Percentiles rank a stretch among this genome's conserved stretches.
Conservation (phyloP, 2,113 vertebrate species). For the Phyllopteryx taeniolatus region DNA sequence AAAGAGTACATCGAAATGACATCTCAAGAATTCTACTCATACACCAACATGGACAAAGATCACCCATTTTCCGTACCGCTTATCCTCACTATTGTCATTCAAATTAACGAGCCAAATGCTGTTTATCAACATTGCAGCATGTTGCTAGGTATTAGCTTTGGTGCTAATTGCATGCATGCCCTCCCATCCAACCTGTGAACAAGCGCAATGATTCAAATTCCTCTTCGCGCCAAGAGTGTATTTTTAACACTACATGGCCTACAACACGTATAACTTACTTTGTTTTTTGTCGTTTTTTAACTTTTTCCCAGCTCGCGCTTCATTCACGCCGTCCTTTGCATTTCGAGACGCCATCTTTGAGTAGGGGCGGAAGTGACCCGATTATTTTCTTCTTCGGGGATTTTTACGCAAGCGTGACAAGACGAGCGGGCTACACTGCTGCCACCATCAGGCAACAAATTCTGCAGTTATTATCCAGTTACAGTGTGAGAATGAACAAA, state of each 20-base stretch:
- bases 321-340: slow-evolving; percentile 51
- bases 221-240: rapidly evolving
- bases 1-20: not conserved
- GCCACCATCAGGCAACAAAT: not conserved
- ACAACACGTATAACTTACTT: slow-evolving; percentile 28
- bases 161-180: not conserved
- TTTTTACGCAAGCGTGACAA: not conserved
- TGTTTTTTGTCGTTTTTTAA: slow-evolving; percentile 43
- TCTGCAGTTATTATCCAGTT: not conserved
- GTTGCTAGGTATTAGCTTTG: slow-evolving; percentile 1
- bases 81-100: too few relatives aligned
- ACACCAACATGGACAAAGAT: not conserved
- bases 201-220: not conserved
- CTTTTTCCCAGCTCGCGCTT: slow-evolving; percentile 33
- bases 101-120: not conserved
- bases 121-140: slow-evolving; percentile 2
- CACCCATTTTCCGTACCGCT: too few relatives aligned
- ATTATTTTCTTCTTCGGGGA: not conserved
- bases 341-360: slow-evolving; percentile 65
- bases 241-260: not conserved
- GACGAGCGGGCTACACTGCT: not conserved
- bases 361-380: slow-evolving; percentile 35
- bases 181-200: not conserved
- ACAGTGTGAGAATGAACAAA: not conserved
- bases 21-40: not conserved